Evolutionary conservation across 2,797 vertebrate genomes (phyloP).

Genomic region (Lepidocolaptes lacrymiger): DNA sequence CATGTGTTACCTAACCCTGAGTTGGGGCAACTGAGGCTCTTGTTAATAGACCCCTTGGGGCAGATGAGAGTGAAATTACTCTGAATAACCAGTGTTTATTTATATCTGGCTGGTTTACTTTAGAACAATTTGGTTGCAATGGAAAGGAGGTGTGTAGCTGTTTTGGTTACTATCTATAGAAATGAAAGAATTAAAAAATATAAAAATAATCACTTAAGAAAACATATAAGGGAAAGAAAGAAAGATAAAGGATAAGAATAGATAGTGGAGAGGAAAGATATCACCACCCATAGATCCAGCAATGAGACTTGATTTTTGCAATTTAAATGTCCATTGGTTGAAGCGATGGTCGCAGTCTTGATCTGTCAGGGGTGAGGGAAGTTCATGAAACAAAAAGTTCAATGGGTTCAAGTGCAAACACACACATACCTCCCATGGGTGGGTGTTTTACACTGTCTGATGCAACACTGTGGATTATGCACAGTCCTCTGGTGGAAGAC

Average conservation of each 20-base stretch:
- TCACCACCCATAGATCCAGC: background rate
- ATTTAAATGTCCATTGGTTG: background rate
- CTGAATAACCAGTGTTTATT: background rate
- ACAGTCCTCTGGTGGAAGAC: background rate
- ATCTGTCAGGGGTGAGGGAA: background rate
- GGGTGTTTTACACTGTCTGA: background rate
- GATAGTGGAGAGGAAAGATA: background rate
- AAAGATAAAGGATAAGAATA: background rate
- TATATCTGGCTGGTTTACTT: background rate
- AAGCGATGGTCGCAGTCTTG: background rate
- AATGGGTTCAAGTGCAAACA: background rate
- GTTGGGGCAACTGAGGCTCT: background rate
- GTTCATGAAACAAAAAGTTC: background rate
- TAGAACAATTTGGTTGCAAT: background rate
- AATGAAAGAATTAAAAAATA: background rate
- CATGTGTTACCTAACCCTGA: background rate
- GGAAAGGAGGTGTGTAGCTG: background rate
- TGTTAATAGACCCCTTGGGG: background rate
- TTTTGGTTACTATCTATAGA: background rate
- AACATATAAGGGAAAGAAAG: background rate
- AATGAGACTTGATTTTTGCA: background rate
- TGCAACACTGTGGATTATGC: background rate
- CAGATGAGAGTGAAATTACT: background rate
- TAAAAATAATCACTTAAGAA: background rate
- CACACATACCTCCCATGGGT: fast-evolving